A percentile compares a stretch with the other conserved stretches of the same genome.
Conservation (phyloP, 2,797 vertebrate species). For the Sebastes goodei region DNA sequence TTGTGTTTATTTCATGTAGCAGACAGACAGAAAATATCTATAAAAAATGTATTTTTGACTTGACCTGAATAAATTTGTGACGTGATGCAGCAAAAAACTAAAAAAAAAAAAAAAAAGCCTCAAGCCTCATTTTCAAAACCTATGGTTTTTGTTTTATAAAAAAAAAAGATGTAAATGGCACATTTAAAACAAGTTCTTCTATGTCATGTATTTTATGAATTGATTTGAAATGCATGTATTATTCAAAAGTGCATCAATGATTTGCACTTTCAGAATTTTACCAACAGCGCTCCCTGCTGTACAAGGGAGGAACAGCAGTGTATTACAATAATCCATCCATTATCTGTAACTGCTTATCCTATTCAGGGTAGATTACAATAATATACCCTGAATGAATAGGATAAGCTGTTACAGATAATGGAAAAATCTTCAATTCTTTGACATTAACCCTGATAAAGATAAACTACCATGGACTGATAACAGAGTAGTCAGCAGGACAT, state of each 20-base stretch:
- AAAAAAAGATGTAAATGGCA: not conserved
- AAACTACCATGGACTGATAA: constrained; percentile 17
- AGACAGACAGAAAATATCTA: constrained; percentile 84
- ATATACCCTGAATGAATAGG: no score
- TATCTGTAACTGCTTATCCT: no score
- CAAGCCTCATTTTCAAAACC: constrained; percentile 2
- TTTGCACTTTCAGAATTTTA: not conserved
- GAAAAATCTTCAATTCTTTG: not conserved
- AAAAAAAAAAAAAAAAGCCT: constrained; percentile 50
- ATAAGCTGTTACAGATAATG: no score
- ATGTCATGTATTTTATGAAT: not conserved
- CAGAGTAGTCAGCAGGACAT: constrained; percentile 25
- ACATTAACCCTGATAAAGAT: not conserved
- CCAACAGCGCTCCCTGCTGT: not conserved
- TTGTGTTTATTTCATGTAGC: constrained; percentile 84
- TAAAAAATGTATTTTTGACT: constrained; percentile 95
- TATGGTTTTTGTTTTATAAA: not conserved
- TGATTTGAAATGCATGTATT: not conserved
- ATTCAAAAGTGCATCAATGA: not conserved
- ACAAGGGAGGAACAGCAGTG: not conserved
- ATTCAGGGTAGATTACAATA: no score
- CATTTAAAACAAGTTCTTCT: not conserved
- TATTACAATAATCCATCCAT: not conserved
- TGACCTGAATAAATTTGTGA: constrained; percentile 94
- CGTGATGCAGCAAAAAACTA: constrained; percentile 89